A percentile compares a stretch with the other conserved stretches of the same genome.
Conservation (phyloP, 2,888 invertebrate species). For the Gari tellinella region DNA sequence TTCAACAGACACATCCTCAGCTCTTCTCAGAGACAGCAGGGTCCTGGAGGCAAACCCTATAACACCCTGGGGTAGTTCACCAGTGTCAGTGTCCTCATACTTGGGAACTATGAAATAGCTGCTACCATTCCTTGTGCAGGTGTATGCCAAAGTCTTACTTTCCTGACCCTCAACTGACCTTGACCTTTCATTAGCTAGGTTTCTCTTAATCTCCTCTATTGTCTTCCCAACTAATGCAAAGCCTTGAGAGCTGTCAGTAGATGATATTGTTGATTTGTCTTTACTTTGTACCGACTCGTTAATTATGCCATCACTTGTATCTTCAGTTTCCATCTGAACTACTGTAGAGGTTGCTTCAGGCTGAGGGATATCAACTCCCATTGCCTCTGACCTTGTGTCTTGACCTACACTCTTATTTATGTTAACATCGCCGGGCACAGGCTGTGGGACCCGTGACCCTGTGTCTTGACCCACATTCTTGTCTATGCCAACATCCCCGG, state of each 20-base stretch:
- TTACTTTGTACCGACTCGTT: too few species aligned
- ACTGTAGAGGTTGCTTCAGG: too few species aligned
- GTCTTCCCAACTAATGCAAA: not conserved
- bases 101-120: constrained; percentile 20
- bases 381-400: not conserved
- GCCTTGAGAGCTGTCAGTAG: too few species aligned
- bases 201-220: not conserved
- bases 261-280: too few species aligned
- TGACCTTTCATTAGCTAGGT: not conserved
- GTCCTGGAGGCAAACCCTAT: constrained; percentile 60
- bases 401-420: not conserved
- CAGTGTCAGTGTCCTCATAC: not conserved
- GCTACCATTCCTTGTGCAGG: constrained; percentile 1
- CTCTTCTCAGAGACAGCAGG: constrained; percentile 60
- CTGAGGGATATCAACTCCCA: too few species aligned
- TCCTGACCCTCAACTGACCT: too few species aligned
- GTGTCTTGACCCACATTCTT: not conserved
- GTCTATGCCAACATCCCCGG: not conserved
- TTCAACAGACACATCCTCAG: constrained; percentile 48
- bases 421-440: not conserved
- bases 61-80: not conserved
- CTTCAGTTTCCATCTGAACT: too few species aligned
- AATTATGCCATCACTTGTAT: too few species aligned
- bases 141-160: too few species aligned
- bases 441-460: too few species aligned